Conservation (phyloP, 2,888 invertebrate species). For the Hirtodrosophila histrioides region DNA sequence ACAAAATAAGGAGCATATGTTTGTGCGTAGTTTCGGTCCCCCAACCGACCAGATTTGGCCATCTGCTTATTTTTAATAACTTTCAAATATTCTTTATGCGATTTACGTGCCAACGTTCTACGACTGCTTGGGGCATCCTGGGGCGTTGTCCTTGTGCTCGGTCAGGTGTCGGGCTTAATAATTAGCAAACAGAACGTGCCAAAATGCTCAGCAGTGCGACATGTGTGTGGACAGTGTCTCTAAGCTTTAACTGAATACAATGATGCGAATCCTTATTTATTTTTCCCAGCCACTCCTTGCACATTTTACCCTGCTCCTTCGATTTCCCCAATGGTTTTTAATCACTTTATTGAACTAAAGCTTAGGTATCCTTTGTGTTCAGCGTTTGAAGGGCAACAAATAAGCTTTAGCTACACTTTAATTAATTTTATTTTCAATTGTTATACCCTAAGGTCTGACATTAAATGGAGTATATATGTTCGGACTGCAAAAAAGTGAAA, state of each 20-base stretch:
- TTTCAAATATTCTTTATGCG: constrained; percentile 69
- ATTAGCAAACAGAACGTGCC: constrained; percentile 57
- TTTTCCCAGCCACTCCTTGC: not conserved
- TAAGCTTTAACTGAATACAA: not conserved
- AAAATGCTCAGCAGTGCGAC: constrained; percentile 24
- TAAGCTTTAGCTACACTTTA: constrained; percentile 24
- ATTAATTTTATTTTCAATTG: constrained; percentile 16
- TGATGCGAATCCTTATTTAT: not conserved
- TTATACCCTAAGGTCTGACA: not conserved
- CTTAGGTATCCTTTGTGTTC: constrained; percentile 12
- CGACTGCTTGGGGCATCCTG: not conserved
- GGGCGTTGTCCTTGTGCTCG: constrained; percentile 23
- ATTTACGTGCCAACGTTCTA: constrained; percentile 51
- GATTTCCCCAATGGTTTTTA: constrained; percentile 7
- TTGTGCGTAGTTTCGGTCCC: no score
- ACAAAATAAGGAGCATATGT: no score
- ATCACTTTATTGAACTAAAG: constrained; percentile 24
- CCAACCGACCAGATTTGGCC: constrained; percentile 10
- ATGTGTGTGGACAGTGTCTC: constrained; percentile 3
- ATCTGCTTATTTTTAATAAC: constrained; percentile 64
- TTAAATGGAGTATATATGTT: not conserved
- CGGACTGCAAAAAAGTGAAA: no score
- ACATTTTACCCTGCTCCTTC: not conserved
- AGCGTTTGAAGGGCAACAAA: constrained; percentile 10
- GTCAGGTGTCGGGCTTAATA: constrained; percentile 63